phyloP scores from a whole-genome alignment of 2,113 vertebrate genomes.

The Ictidomys tridecemlineatus region DNA sequence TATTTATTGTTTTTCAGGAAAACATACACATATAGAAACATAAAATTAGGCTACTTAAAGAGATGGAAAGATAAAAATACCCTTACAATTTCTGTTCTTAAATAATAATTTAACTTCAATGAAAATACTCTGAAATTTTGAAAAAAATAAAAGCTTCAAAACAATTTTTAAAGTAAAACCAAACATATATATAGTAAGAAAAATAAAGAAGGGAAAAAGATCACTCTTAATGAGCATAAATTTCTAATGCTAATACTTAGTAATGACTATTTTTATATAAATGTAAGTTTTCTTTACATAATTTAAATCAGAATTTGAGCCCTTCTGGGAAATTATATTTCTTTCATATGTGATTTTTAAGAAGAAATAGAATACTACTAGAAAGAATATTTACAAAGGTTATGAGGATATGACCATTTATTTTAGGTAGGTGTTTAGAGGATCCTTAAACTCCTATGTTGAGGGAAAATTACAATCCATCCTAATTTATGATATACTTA shows the following conservation, averaged over 20 bases:
- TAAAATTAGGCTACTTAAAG: constrained; percentile 30
- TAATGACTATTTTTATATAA: constrained; percentile 30
- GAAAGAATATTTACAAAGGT: constrained; percentile 42
- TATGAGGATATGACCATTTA: constrained; percentile 28
- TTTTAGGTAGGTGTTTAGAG: constrained; percentile 45
- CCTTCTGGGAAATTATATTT: constrained; percentile 50
- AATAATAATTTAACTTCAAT: constrained; percentile 32
- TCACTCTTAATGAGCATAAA: not conserved
- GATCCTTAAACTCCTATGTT: constrained; percentile 43
- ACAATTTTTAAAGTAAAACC: constrained; percentile 44
- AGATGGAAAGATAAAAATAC: not conserved
- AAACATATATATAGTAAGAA: constrained; percentile 25
- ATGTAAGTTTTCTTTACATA: constrained; percentile 24
- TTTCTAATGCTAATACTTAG: not conserved
- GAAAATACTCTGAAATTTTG: not conserved
- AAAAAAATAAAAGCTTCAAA: constrained; percentile 20
- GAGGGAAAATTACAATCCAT: constrained; percentile 25
- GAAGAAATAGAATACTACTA: constrained; percentile 64
- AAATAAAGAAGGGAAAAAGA: constrained; percentile 4
- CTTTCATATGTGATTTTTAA: constrained; percentile 38
- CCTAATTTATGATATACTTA: constrained; percentile 42
- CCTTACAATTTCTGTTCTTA: not conserved
- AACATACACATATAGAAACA: constrained; percentile 23
- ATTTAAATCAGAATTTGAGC: constrained; percentile 60
- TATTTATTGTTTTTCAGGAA: constrained; percentile 41